Conservation (phyloP, 2,888 invertebrate species). For the Biston betularia region DNA sequence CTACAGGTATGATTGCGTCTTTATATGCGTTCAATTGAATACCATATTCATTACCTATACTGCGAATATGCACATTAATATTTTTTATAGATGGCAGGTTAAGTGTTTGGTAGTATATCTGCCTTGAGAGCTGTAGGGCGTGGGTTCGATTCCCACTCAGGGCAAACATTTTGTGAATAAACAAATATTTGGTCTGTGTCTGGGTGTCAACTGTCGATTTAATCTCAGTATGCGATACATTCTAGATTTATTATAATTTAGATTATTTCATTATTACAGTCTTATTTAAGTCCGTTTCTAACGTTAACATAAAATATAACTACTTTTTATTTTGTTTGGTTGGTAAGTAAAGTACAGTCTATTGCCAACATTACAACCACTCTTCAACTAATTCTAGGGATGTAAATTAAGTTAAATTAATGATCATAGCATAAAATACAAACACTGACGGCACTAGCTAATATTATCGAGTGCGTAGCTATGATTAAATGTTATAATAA, state of each 20-base stretch:
- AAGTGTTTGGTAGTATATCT: no score
- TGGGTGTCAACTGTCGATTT: no score
- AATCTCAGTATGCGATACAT: no score
- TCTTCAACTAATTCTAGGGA: background rate
- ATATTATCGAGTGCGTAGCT: slow-evolving; percentile 2
- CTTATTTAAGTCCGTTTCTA: no score
- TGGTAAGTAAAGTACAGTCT: background rate
- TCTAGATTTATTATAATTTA: no score
- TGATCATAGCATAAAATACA: slow-evolving; percentile 18
- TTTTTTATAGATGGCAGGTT: background rate
- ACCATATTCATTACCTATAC: slow-evolving; percentile 40
- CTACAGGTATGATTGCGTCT: slow-evolving; percentile 22
- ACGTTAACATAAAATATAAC: no score
- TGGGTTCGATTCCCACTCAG: no score
- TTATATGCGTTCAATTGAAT: slow-evolving; percentile 42
- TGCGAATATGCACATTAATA: slow-evolving; percentile 28
- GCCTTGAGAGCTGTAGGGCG: no score
- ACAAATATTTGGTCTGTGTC: no score
- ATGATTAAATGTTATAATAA: slow-evolving; percentile 23
- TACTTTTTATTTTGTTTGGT: no score
- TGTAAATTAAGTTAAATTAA: slow-evolving; percentile 12
- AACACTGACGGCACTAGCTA: background rate
- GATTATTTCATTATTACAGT: no score
- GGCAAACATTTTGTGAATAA: no score
- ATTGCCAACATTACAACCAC: background rate